Evolutionary conservation across 2,797 vertebrate genomes (phyloP).

Genomic region (Orestias chungarensis): DNA sequence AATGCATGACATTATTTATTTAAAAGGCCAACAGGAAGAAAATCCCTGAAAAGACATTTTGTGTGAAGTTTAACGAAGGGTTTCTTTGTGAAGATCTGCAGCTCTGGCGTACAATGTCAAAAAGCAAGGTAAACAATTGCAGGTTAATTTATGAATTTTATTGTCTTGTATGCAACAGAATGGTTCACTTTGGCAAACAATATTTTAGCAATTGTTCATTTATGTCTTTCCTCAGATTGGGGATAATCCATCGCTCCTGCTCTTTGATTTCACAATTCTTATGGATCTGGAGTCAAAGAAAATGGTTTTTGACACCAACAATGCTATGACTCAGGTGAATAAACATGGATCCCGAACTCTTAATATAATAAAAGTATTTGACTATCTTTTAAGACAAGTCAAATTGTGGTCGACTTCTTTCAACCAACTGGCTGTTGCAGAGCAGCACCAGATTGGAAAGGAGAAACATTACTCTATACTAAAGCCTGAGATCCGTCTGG

Average conservation of each 20-base stretch:
- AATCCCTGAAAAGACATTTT: slow-evolving; percentile 48
- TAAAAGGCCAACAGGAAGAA: slow-evolving; percentile 58
- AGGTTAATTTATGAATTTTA: neutral
- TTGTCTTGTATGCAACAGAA: neutral
- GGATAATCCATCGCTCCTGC: slow-evolving; percentile 17
- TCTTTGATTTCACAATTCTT: slow-evolving; percentile 59
- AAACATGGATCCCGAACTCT: neutral
- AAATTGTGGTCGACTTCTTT: no score
- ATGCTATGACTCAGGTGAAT: slow-evolving; percentile 9
- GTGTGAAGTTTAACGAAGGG: neutral
- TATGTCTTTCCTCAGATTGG: slow-evolving; percentile 27
- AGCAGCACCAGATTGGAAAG: no score
- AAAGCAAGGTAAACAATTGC: slow-evolving; percentile 20
- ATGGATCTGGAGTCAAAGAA: slow-evolving; percentile 71
- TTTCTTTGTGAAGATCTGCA: slow-evolving; percentile 38
- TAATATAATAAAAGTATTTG: neutral
- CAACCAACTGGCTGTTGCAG: no score
- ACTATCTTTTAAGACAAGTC: no score
- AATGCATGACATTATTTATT: neutral
- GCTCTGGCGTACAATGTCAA: slow-evolving; percentile 23
- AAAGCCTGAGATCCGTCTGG: no score
- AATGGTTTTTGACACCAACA: slow-evolving; percentile 34
- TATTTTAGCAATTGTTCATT: neutral
- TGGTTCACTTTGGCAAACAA: neutral
- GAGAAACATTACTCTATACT: no score